A percentile compares a stretch with the other conserved stretches of the same genome.
These are phyloP conservation scores for Platycercus adscitus DNA, from an alignment of 2,113 vertebrate genomes.

Conservation along the genomic window DNA sequence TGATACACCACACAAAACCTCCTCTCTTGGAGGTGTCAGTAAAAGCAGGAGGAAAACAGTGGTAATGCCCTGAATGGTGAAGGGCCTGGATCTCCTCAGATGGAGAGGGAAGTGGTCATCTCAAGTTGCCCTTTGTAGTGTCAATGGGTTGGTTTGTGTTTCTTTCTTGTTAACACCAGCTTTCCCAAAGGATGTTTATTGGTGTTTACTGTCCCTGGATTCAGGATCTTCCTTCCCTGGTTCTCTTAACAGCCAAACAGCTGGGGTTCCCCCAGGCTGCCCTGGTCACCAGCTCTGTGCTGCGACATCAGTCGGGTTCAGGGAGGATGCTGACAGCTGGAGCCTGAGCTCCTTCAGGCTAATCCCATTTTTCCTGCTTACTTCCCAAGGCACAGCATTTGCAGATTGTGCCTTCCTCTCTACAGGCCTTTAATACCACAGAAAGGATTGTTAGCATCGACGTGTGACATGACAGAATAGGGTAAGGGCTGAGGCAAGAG, in stretches of 20 bases:
- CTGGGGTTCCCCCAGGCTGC: fast-evolving
- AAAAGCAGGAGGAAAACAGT: background rate
- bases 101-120: background rate
- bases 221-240: background rate
- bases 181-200: background rate
- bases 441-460: background rate
- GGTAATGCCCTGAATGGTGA: background rate
- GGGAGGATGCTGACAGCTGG: background rate
- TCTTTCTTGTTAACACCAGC: background rate
- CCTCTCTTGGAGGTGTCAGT: background rate
- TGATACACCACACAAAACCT: background rate
- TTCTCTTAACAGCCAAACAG: background rate
- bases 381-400: background rate
- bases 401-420: background rate
- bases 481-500: background rate
- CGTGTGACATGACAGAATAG: background rate
- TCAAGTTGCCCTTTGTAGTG: background rate
- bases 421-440: background rate
- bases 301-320: fast-evolving
- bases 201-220: background rate
- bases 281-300: background rate
- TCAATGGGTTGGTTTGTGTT: background rate
- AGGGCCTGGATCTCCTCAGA: background rate
- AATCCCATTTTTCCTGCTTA: background rate
- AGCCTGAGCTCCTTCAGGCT: background rate